phyloP scores from a whole-genome alignment of 1,140 invertebrate species.

The Leptopilina clavipes region DNA sequence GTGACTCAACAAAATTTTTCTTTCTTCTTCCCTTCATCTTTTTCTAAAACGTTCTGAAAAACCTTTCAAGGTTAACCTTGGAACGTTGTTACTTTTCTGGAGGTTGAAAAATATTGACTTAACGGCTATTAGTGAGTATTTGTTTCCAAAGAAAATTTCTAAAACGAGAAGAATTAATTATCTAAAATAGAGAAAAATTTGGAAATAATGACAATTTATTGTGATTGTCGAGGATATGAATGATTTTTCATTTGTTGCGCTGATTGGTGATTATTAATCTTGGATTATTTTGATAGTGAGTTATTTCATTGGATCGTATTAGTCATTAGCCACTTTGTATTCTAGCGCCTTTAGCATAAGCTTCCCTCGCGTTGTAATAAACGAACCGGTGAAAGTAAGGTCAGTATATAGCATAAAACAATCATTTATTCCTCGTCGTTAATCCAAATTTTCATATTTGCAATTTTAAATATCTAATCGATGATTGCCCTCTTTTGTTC shows the following conservation, averaged over 20 bases:
- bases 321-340: constrained; percentile 67
- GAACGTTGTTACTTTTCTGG: background rate
- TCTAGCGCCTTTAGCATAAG: constrained; percentile 54
- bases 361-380: constrained; percentile 6
- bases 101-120: background rate
- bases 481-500: constrained; percentile 13
- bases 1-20: background rate
- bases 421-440: constrained; percentile 18
- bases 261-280: no score
- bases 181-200: no score
- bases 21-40: background rate
- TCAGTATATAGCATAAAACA: background rate
- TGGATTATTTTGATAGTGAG: no score
- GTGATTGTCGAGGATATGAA: no score
- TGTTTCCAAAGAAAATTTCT: background rate
- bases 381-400: constrained; percentile 20
- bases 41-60: background rate
- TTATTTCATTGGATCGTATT: constrained; percentile 57
- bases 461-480: background rate
- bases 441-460: background rate
- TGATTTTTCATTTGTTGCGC: no score
- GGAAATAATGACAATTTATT: no score
- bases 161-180: no score
- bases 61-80: constrained; percentile 2
- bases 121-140: background rate